Evolutionary conservation across 2,797 vertebrate genomes (phyloP).

Genomic region (Phataginus tetradactyla): DNA sequence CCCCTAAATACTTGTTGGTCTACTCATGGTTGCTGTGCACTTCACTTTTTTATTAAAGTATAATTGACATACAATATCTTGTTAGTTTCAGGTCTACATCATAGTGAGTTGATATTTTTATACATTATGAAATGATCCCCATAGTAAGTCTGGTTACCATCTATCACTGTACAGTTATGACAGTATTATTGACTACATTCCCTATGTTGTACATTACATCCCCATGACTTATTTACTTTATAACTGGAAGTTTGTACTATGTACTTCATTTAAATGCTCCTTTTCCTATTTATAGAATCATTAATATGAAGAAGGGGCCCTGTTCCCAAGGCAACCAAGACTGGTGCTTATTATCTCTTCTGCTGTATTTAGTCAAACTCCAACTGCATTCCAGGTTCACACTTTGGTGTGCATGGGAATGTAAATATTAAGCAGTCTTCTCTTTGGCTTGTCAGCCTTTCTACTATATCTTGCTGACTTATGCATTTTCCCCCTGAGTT

Average conservation of each 20-base stretch:
- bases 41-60: neutral
- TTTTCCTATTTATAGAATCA: slow-evolving; percentile 34
- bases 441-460: neutral
- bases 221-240: neutral
- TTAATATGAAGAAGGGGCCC: neutral
- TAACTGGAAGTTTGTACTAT: neutral
- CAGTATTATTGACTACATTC: neutral
- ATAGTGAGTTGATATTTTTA: neutral
- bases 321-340: slow-evolving; percentile 32
- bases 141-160: neutral
- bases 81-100: neutral
- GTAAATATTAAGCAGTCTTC: neutral
- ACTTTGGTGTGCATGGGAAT: neutral
- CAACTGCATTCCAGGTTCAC: neutral
- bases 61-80: neutral
- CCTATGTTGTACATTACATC: neutral
- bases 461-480: neutral
- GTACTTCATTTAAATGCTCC: neutral
- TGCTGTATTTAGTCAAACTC: neutral
- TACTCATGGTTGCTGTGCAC: neutral
- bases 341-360: neutral
- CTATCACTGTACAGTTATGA: neutral
- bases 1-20: neutral
- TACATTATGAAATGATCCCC: neutral
- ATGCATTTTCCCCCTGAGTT: neutral